Percentiles rank a stretch among this genome's conserved stretches.
Evolutionary conservation across 1,140 invertebrate genomes (phyloP).

Genomic region (Fopius arisanus): DNA sequence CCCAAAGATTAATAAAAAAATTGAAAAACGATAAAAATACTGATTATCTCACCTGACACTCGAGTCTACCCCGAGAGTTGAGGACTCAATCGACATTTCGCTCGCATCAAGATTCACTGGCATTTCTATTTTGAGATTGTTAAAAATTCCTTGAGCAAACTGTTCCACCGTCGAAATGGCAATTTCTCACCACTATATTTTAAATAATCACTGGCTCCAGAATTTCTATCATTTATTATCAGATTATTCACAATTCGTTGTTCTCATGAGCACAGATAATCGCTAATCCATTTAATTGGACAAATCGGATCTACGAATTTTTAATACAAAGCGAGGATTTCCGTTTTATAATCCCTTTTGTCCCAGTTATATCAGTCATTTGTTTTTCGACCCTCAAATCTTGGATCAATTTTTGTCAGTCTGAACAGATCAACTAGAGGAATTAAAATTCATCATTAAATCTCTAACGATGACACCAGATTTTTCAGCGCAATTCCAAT

Average conservation of each 20-base stretch:
- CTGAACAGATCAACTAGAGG: no score
- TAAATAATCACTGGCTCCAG: no score
- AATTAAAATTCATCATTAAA: no score
- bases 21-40: background rate
- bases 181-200: no score
- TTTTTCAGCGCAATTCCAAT: no score
- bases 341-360: background rate
- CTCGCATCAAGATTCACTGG: background rate
- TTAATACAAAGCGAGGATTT: background rate
- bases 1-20: no score
- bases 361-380: background rate
- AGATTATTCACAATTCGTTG: background rate
- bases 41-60: background rate
- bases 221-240: background rate
- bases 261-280: background rate
- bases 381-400: background rate
- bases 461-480: no score
- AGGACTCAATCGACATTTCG: background rate
- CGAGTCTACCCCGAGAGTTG: background rate
- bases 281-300: background rate
- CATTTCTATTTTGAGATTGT: background rate
- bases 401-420: background rate
- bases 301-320: background rate
- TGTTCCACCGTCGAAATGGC: background rate
- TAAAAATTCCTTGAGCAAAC: background rate